These are phyloP conservation scores for Ylistrum balloti DNA, from an alignment of 1,140 invertebrate species.

Conservation along the genomic window DNA sequence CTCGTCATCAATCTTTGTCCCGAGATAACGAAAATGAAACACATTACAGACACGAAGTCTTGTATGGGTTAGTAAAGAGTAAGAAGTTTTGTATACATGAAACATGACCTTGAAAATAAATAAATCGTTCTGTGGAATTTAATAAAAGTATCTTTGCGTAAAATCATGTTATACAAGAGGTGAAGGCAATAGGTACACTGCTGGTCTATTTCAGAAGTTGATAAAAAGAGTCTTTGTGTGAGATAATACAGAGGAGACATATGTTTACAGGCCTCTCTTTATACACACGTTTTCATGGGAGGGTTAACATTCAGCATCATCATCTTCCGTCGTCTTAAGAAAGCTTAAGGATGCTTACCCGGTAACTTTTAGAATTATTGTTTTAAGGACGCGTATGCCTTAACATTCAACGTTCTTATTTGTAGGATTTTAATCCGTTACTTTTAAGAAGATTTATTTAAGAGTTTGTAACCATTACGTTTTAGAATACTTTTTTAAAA, in stretches of 20 bases:
- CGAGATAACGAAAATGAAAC: background rate
- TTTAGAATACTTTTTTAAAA: no score
- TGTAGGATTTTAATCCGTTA: background rate
- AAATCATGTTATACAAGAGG: background rate
- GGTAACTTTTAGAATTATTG: no score
- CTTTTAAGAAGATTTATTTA: no score
- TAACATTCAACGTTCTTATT: no score
- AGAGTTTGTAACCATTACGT: no score
- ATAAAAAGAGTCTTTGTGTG: constrained; percentile 27
- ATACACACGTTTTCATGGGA: background rate
- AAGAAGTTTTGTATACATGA: background rate
- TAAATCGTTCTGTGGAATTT: constrained; percentile 8
- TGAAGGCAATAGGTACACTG: background rate
- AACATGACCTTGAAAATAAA: background rate
- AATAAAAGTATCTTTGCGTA: background rate
- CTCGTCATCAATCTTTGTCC: background rate
- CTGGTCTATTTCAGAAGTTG: background rate
- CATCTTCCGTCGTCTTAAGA: background rate
- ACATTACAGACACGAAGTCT: background rate
- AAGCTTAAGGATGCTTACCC: background rate
- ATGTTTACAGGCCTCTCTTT: background rate
- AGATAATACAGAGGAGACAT: background rate
- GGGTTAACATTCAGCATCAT: background rate
- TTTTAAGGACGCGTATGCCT: no score
- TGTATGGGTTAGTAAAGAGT: background rate